These are phyloP conservation scores for Ctenoplectra terminalis DNA, from an alignment of 1,140 invertebrate species.

Conservation along the genomic window DNA sequence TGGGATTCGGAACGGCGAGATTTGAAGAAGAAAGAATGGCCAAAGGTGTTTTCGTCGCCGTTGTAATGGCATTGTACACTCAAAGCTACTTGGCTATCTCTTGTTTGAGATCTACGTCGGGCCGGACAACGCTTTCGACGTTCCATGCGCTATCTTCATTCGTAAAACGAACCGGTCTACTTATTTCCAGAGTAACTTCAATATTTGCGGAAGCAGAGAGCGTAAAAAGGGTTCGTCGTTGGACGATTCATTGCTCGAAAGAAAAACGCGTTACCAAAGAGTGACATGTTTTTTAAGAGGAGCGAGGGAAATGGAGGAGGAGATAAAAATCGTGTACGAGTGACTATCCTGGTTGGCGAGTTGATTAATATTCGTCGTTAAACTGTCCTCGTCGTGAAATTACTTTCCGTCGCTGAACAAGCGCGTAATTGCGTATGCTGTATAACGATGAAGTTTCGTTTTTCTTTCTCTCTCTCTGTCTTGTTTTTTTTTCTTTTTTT, in stretches of 20 bases:
- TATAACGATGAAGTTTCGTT: slow-evolving; percentile 8
- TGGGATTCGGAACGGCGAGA: background rate
- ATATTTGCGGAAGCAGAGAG: slow-evolving; percentile 35
- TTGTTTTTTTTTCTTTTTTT: too few species aligned
- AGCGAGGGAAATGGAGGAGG: too few species aligned
- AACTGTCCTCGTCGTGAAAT: slow-evolving; percentile 33
- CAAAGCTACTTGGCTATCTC: slow-evolving; percentile 28
- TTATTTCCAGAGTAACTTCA: slow-evolving; percentile 41
- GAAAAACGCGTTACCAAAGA: slow-evolving; percentile 33
- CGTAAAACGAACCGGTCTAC: slow-evolving; percentile 23
- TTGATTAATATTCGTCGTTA: slow-evolving; percentile 47
- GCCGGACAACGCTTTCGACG: slow-evolving; percentile 28
- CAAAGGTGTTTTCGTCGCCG: slow-evolving; percentile 41
- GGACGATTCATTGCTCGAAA: background rate
- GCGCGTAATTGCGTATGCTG: slow-evolving; percentile 17
- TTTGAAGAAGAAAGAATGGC: background rate
- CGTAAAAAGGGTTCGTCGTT: background rate
- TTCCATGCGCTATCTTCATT: background rate
- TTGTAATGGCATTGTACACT: slow-evolving; percentile 38
- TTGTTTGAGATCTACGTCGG: slow-evolving; percentile 41
- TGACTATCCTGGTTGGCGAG: slow-evolving; percentile 10
- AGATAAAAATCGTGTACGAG: slow-evolving; percentile 18
- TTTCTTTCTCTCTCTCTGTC: background rate
- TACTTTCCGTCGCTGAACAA: slow-evolving; percentile 24
- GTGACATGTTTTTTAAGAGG: background rate